Conservation (phyloP, 2,113 vertebrate species). For the Copsychus sechellarum region DNA sequence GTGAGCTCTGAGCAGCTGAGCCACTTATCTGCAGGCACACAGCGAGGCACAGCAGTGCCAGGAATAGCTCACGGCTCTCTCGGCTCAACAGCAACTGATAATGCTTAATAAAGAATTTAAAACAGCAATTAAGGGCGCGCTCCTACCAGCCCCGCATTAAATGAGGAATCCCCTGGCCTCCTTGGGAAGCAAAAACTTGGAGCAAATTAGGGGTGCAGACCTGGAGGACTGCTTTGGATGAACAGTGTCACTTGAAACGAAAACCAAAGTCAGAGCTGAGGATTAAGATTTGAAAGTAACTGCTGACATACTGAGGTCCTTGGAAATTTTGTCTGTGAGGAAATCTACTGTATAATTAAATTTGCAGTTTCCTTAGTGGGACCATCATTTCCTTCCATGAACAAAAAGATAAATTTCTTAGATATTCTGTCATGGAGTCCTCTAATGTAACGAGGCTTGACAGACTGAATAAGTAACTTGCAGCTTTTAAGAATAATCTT, state of each 20-base stretch:
- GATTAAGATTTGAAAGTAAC: conserved; percentile 43
- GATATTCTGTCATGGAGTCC: conserved; percentile 61
- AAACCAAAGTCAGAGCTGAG: conserved; percentile 9
- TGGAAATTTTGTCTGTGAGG: conserved; percentile 62
- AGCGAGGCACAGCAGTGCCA: background rate
- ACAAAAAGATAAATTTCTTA: conserved; percentile 65
- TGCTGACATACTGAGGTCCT: conserved; percentile 37
- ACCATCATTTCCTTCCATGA: conserved; percentile 42
- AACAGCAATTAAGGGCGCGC: background rate
- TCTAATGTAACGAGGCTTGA: conserved; percentile 67
- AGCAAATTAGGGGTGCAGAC: background rate
- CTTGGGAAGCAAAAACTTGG: background rate
- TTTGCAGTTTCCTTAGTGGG: conserved; percentile 59
- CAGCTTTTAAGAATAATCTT: conserved; percentile 68
- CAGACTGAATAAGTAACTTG: conserved; percentile 64
- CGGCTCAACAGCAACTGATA: background rate
- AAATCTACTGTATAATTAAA: conserved; percentile 69
- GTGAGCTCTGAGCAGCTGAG: conserved; percentile 8
- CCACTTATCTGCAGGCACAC: conserved; percentile 24
- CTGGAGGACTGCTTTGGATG: background rate
- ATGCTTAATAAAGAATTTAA: conserved; percentile 44
- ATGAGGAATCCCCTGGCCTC: background rate
- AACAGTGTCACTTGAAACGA: background rate
- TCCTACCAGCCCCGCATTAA: background rate
- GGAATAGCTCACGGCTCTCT: background rate